Evolutionary conservation across 37 sponge, comb jelly and placozoan species (phyloP), one percentile per base, ranked within the genome.

Genomic region (Theonella swinhoei): DNA sequence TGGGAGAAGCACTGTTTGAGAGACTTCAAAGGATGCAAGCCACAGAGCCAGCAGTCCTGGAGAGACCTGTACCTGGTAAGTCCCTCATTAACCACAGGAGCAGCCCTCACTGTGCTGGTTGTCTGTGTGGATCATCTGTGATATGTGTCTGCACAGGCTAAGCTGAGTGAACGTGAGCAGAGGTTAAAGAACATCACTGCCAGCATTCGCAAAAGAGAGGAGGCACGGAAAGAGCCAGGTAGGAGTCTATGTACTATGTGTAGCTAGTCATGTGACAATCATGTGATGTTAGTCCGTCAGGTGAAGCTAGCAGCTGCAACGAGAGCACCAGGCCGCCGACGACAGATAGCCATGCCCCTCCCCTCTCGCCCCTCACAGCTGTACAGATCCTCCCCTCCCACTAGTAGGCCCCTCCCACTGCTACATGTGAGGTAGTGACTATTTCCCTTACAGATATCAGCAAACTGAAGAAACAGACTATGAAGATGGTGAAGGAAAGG

Each of bases 401-500:
- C 33, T 2, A 20, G 9, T 22, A 29, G 22, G 61, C 36, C 34
- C 35, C 14, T 35, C 35, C 61, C 63, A 76, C 62, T 4, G 60
- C 61, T 25, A 39, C 26, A 32, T 4, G 19, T 34, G 54, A 14
- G 14, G 54, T 47, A 28, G 28, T 70, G 8, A 17, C 3, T 70
- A 38, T 70, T 34, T 34, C 20, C 19, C 20, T 0, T 58, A 26
- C 31, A 62, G 74, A 32, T 22, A 36, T 33, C 20, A 72, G 42
- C 22, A 31, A 64, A 23, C 69, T 88, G 9, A 86, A 86, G 88
- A 91, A 86, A 64, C 74, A 73, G 39, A 91, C 91, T 9, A 70
- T 83, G 87, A 86, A 91, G 39, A 91, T 91, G 91, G 88, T 87
- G 25, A 78, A 83, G 35, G 73, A 82, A 72, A 77, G 91, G 91